A percentile compares a stretch with the other conserved stretches of the same genome.
Evolutionary conservation across 1,140 invertebrate species (phyloP).

Genomic region (Nylanderia fulva): DNA sequence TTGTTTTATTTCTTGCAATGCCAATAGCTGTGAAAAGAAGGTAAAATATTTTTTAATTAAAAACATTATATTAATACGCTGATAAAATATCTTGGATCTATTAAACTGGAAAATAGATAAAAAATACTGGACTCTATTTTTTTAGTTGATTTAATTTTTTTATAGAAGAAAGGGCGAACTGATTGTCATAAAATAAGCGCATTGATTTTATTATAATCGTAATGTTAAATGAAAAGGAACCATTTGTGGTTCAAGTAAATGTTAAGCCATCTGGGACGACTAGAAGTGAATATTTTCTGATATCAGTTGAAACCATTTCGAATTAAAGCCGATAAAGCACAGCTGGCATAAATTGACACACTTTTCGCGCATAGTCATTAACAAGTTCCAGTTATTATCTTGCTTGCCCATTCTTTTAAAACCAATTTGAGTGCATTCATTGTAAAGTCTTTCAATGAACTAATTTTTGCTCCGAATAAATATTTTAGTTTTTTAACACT

Average conservation of each 20-base stretch:
- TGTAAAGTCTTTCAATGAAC: background rate
- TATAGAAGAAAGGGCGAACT: background rate
- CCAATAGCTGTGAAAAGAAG: too few relatives aligned
- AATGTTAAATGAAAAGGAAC: conserved; percentile 39
- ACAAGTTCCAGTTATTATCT: conserved; percentile 1
- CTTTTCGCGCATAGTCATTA: background rate
- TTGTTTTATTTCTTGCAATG: background rate
- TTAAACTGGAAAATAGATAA: background rate
- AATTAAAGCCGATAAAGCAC: conserved; percentile 51
- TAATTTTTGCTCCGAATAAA: background rate
- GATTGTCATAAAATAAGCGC: background rate
- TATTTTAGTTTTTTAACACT: background rate
- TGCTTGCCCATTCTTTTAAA: background rate
- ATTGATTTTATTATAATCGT: conserved; percentile 72
- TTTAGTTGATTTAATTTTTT: too few relatives aligned
- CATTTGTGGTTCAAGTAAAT: background rate
- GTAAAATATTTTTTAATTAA: background rate
- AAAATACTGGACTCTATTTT: too few relatives aligned
- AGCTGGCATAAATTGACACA: conserved; percentile 11
- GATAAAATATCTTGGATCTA: background rate
- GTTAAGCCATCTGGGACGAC: conserved; percentile 10
- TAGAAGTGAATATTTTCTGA: conserved; percentile 40
- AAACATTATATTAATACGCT: background rate
- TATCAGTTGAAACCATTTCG: conserved; percentile 17
- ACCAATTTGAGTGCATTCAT: background rate